A percentile compares a stretch with the other conserved stretches of the same genome.
These are phyloP conservation scores for Poliocrania exsul DNA, from an alignment of 2,797 vertebrate genomes.

Conservation along the genomic window DNA sequence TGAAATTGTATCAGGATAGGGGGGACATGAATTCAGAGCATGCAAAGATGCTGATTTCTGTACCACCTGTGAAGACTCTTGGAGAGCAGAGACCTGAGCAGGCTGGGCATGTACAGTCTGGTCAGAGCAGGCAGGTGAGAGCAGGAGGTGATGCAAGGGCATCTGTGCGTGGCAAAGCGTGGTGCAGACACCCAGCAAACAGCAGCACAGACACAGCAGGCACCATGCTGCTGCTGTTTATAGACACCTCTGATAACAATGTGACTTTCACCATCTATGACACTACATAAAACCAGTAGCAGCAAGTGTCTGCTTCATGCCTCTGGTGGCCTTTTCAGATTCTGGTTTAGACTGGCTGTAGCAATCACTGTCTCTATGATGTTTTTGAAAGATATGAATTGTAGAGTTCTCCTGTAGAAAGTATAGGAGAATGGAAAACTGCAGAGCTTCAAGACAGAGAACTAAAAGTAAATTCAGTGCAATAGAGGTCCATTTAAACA, in stretches of 20 bases:
- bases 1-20: background rate
- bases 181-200: background rate
- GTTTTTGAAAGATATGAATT: background rate
- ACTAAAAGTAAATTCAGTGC: background rate
- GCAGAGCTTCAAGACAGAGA: background rate
- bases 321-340: background rate
- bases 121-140: background rate
- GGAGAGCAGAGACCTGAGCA: background rate
- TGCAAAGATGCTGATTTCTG: background rate
- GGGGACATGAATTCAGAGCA: background rate
- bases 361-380: background rate
- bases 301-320: background rate
- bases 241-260: background rate
- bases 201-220: background rate
- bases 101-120: background rate
- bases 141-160: background rate
- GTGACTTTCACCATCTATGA: background rate
- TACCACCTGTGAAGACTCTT: background rate
- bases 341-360: background rate
- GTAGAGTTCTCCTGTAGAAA: background rate
- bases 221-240: background rate
- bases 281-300: background rate
- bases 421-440: background rate
- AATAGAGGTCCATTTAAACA: background rate
- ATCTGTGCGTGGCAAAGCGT: background rate